Evolutionary conservation across 2,113 vertebrate species (phyloP).

Genomic region (Fregata magnificens): DNA sequence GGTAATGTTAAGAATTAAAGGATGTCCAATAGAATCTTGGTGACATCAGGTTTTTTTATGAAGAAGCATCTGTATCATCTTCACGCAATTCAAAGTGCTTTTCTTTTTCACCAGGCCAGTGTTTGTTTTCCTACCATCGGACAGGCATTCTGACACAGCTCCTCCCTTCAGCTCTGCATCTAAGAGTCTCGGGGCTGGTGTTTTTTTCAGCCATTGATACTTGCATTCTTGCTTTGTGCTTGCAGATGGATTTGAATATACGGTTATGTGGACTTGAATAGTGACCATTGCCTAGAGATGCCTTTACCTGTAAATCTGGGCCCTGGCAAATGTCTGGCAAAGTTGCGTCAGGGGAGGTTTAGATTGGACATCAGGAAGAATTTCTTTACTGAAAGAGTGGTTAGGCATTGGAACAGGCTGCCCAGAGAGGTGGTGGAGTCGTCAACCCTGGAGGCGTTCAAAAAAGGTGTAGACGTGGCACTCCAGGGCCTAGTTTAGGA

Average conservation of each 20-base stretch:
- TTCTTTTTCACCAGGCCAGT: not conserved
- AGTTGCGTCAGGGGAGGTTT: too few relatives aligned
- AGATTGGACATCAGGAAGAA: too few relatives aligned
- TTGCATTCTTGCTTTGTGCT: not conserved
- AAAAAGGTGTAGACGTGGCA: too few relatives aligned
- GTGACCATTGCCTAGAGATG: not conserved
- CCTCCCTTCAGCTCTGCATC: not conserved
- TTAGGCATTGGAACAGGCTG: too few relatives aligned
- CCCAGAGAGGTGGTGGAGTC: too few relatives aligned
- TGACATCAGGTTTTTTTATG: not conserved
- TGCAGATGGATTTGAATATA: not conserved
- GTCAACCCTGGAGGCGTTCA: too few relatives aligned
- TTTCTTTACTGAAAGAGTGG: too few relatives aligned
- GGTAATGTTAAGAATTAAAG: not conserved
- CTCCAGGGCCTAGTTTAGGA: too few relatives aligned
- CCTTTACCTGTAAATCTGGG: not conserved
- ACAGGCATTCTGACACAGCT: not conserved
- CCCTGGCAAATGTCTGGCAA: not conserved
- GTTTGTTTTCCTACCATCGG: not conserved
- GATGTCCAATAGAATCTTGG: not conserved
- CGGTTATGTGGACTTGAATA: not conserved
- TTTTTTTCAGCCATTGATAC: not conserved
- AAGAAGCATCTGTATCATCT: not conserved
- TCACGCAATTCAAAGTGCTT: not conserved
- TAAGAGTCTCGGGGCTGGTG: not conserved